Percentiles rank a stretch among this genome's conserved stretches.
These are phyloP conservation scores for Parascotia fuliginaria DNA, from an alignment of 2,888 invertebrate genomes.

Conservation along the genomic window DNA sequence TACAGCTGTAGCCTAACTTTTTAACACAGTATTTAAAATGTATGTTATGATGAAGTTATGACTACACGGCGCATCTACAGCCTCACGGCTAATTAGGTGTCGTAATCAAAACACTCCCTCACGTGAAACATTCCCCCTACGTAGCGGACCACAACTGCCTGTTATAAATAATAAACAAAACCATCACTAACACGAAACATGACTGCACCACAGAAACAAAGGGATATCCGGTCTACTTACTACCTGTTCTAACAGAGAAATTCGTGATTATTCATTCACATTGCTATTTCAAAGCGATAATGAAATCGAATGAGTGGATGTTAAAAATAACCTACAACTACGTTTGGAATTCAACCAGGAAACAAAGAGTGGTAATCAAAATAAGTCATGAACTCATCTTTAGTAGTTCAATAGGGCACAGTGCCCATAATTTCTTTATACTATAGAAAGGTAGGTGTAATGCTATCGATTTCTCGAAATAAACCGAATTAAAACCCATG, in stretches of 20 bases:
- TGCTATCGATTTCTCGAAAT: constrained; percentile 21
- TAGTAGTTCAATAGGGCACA: constrained; percentile 5
- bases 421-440: constrained; percentile 2
- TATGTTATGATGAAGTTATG: constrained; percentile 2
- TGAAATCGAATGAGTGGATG: constrained; percentile 19
- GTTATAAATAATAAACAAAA: constrained; percentile 76
- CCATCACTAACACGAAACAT: constrained; percentile 70
- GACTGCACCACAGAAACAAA: constrained; percentile 67
- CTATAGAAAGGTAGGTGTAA: background rate
- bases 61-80: constrained; percentile 31
- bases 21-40: background rate
- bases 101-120: constrained; percentile 63
- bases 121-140: constrained; percentile 57
- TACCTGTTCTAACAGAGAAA: constrained; percentile 43
- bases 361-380: constrained; percentile 13
- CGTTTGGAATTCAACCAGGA: constrained; percentile 24
- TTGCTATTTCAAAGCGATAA: constrained; percentile 28
- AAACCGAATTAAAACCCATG: constrained; percentile 37
- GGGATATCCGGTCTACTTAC: constrained; percentile 69
- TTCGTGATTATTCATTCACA: constrained; percentile 43
- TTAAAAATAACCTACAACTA: constrained; percentile 20
- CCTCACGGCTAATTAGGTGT: constrained; percentile 56
- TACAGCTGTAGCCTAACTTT: constrained; percentile 4
- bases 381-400: constrained; percentile 9
- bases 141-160: constrained; percentile 49